These are phyloP conservation scores for Cerceris rybyensis DNA, from an alignment of 2,888 invertebrate species.

Conservation along the genomic window DNA sequence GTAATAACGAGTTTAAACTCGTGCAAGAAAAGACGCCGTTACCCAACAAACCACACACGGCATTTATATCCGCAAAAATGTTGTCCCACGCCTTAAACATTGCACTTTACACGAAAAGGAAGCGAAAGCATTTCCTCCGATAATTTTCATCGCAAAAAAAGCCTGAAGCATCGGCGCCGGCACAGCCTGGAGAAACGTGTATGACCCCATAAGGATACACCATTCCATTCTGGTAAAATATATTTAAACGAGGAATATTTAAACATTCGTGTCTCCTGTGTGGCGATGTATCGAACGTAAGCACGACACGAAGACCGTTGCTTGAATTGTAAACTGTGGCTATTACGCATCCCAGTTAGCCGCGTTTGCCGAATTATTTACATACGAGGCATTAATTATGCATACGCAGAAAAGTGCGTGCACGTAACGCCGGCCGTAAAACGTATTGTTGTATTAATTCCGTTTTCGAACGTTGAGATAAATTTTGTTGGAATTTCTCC, in stretches of 20 bases:
- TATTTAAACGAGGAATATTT: not conserved
- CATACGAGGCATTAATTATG: conserved; percentile 49
- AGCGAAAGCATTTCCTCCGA: too few species aligned
- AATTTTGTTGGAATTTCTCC: conserved; percentile 2
- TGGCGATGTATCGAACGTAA: conserved; percentile 1
- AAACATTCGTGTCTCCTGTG: too few species aligned
- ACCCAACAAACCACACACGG: too few species aligned
- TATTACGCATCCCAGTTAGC: conserved; percentile 15
- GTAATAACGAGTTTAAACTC: too few species aligned
- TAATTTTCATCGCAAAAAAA: too few species aligned
- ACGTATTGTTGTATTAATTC: conserved; percentile 40
- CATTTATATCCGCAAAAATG: too few species aligned
- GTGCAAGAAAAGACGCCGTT: too few species aligned
- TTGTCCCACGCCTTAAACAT: too few species aligned
- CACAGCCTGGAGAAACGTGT: too few species aligned
- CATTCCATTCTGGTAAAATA: not conserved
- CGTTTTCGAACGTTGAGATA: not conserved
- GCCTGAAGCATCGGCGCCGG: too few species aligned
- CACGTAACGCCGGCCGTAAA: conserved; percentile 25
- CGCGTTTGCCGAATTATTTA: conserved; percentile 42
- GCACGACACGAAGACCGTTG: not conserved
- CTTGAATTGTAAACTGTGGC: not conserved
- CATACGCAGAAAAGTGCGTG: conserved; percentile 38
- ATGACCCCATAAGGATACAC: too few species aligned
- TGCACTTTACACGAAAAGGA: too few species aligned